Evolutionary conservation across 2,113 vertebrate species (phyloP), one percentile per base, ranked within the genome.

Genomic region (Triplophysa siluroides): DNA sequence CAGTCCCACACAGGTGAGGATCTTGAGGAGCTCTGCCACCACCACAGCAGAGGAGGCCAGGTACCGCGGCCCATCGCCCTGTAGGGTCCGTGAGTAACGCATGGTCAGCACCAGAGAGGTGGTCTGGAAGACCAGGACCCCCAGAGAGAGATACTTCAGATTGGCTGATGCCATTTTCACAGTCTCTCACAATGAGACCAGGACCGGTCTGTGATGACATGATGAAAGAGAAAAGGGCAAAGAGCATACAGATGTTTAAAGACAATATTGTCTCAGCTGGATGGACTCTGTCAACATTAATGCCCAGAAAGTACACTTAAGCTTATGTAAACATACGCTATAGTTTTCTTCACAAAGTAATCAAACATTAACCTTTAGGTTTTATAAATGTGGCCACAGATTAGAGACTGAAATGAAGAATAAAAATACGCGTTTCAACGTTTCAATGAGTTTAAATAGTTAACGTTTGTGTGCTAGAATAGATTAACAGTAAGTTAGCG

Each of bases 1-100:
- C 54, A 99, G 92, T 0, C 98, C 83, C 86, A 99, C 60, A 78
- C 97, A 99, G 86, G 95, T 87, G 78, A 94, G 81, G 86, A 99
- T 98, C 92, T 99, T 99, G 89, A 98, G 88, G 74, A 98, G 87
- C 86, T 99, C 98, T 38, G 98, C 97, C 83, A 93, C 89, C 86
- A 99, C 97, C 83, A 99, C 97, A 2, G 98, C 98, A 7, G 98
- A 98, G 58, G 98, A 99, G 72, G 98, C 96, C 45, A 99, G 92
- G 90, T 99, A 99, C 18, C 97, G 96, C 6, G 96, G 97, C 29
- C 97, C 97, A 16, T 99, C 98, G 26, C 94, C 95, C 88, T 95
- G 96, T 83, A 98, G 89, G 0, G 97, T 99, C 69, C 98, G 96
- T 76, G 98, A 99, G 88, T 96, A 98, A 56, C 97, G 95, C 98